Evolutionary conservation across 2,797 vertebrate genomes (phyloP).

Genomic region (Alouatta caraya): DNA sequence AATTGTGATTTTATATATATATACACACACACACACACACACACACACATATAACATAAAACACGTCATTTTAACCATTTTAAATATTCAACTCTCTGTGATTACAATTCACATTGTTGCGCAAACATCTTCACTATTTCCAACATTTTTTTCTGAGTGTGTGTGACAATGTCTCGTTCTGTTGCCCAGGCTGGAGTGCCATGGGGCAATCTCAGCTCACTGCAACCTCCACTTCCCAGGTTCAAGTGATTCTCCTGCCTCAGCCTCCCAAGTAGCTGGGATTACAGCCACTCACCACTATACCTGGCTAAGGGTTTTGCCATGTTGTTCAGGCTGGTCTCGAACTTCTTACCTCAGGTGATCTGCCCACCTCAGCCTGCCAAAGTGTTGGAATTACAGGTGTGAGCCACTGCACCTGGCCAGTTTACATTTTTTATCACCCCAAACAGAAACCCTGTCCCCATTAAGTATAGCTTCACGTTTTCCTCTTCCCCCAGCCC

Average conservation of each 20-base stretch:
- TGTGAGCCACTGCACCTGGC: neutral
- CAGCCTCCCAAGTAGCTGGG: neutral
- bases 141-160: neutral
- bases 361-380: neutral
- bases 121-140: neutral
- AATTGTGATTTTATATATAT: neutral
- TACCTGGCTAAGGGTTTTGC: neutral
- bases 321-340: neutral
- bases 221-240: neutral
- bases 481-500: neutral
- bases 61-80: neutral
- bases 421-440: neutral
- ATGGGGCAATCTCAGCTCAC: neutral
- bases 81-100: neutral
- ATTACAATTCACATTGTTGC: neutral
- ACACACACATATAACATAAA: neutral
- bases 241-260: neutral
- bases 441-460: neutral
- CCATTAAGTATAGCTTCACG: neutral
- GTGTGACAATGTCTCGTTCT: neutral
- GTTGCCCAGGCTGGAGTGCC: neutral
- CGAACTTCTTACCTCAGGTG: neutral
- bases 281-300: neutral
- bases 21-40: rapidly evolving
- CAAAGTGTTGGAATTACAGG: neutral